Percentiles rank a stretch among this genome's conserved stretches.
Conservation (phyloP, 2,113 vertebrate species). For the Pachyramphus minor region DNA sequence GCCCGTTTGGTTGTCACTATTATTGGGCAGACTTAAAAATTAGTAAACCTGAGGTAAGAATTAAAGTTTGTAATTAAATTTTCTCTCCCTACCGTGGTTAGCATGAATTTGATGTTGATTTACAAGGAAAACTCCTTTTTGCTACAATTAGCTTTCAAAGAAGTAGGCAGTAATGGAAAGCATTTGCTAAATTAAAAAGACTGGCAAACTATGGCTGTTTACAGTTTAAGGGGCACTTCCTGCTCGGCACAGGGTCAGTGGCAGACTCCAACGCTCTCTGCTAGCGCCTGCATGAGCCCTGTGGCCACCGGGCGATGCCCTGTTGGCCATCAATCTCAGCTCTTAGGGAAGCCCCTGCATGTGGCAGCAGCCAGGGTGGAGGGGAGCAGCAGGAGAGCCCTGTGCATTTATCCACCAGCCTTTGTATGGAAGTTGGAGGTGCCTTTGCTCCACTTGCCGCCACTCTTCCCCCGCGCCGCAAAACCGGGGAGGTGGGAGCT, state of each 20-base stretch:
- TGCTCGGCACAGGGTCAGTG: rapidly evolving
- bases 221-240: not conserved
- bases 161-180: not conserved
- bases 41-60: constrained; percentile 37
- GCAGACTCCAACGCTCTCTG: not conserved
- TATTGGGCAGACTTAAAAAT: constrained; percentile 43
- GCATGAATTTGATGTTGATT: not conserved
- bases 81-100: not conserved
- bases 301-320: rapidly evolving
- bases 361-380: rapidly evolving
- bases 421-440: not conserved
- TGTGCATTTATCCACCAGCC: not conserved
- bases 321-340: rapidly evolving
- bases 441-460: not conserved
- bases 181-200: not conserved
- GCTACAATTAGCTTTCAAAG: not conserved
- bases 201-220: not conserved
- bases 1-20: constrained; percentile 23
- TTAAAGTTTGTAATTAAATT: constrained; percentile 40
- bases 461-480: not conserved
- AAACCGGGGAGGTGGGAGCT: not conserved
- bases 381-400: not conserved
- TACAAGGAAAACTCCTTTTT: constrained; percentile 6
- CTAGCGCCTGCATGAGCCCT: rapidly evolving
- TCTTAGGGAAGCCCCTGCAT: not conserved